phyloP scores from a whole-genome alignment of 2,797 vertebrate genomes.

The Sylvilagus floridanus region DNA sequence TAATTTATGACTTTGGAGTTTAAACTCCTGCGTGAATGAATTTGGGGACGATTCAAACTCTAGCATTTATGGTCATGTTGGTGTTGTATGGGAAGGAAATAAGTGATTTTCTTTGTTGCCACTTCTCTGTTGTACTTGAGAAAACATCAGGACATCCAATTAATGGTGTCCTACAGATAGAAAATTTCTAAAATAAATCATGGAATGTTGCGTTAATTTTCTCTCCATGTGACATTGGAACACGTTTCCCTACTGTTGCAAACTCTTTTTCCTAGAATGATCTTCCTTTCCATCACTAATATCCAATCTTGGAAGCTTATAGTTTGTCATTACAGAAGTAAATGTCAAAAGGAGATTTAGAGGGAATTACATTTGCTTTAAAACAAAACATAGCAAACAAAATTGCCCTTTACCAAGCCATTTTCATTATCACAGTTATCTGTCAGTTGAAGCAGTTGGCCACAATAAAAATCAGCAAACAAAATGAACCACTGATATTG shows the following conservation, averaged over 20 bases:
- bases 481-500: neutral
- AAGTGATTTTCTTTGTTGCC: no score
- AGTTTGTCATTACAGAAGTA: neutral
- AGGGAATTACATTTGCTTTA: neutral
- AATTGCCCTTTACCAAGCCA: neutral
- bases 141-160: neutral
- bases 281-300: neutral
- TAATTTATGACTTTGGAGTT: no score
- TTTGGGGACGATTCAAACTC: no score
- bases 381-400: neutral
- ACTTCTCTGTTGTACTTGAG: neutral
- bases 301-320: neutral
- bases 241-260: neutral
- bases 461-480: neutral
- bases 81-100: no score
- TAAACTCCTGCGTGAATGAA: no score
- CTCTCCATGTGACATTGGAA: neutral
- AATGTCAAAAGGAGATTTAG: neutral
- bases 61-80: no score
- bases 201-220: neutral
- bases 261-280: neutral
- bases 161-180: neutral
- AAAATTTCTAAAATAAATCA: neutral
- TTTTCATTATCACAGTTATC: neutral
- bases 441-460: neutral